Evolutionary conservation across 2,888 invertebrate genomes (phyloP), one percentile per base, ranked within the genome.

Genomic region (Balanococcus diminutus): DNA sequence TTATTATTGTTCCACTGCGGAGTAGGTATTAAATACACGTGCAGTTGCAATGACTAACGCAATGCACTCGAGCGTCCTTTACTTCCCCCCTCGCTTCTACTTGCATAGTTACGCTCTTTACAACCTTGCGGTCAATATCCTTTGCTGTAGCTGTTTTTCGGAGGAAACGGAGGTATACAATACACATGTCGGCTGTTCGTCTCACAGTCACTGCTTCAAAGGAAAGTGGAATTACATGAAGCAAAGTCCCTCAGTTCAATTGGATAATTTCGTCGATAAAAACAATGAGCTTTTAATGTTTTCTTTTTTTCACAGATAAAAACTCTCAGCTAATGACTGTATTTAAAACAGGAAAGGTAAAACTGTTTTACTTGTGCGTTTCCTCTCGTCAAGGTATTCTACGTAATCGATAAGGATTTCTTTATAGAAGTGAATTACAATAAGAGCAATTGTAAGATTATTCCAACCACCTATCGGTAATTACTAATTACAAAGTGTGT

Each of bases 111-210:
- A 67, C 61, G 28, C 61, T 67, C 61, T 67, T 67, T 67, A 28
- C 61, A 67, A 67, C 61, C 61, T 67, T 67, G 61, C 61, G 61
- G 61, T 67, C 61, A 67, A 67, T 67, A 67, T 67, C 61, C 61
- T 67, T 67, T 67, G 28, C 11, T 22, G 61, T 67, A 11, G 56
- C 19, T 56, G 42, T 42, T 51, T 67, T 67, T 67, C 61, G 61
- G 61, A 67, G 61, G 61, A 67, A 67, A 67, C 61, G 61, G n/a
- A 67, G 61, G 51, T 51, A 51, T 19, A n/a, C n/a, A n/a, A 19
- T 19, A 51, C 11, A 25, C 28, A 25, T 3, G 61, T 9, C 25
- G 22, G 4, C 25, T 67, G 61, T 51, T 51, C 19, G 19, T 51
- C 51, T 51, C 61, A 28, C 25, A 67, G 61, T 67, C 61, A 28